Base-by-base conservation (phyloP, 1,140 invertebrate species). In the Papilio machaon region DNA sequence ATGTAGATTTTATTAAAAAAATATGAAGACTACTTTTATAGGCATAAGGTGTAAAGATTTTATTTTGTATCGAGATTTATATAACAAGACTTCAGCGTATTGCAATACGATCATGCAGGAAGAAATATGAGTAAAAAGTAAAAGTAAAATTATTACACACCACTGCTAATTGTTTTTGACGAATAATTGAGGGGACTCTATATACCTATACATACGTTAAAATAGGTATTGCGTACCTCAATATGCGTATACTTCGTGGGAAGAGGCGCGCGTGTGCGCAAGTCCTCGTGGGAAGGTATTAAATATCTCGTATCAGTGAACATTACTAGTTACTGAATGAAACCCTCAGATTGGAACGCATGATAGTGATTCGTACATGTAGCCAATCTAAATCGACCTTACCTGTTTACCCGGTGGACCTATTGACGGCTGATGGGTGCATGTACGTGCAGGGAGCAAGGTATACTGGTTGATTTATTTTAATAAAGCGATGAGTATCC, bases 281-380 rank as follows among this genome's bases (percentile, higher is more conserved):
- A 89, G 84, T 86, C 87, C 87, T 93, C 92, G 91, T 94, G 92
- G 92, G 92, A 94, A 94, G 91, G 92, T 91, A 93, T 92, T 92
- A 92, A 87, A 85, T 90, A 91, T 91, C 89, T 87, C 91, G 86
- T 86, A 86, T 88, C 88, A 91, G 83, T 88, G 88, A 86, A 87
- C 89, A 90, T 85, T 85, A 86, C 82, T 85, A 81, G 82, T 87
- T 82, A 67, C 82, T 89, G 87, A 92, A 93, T 92, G 87, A 88
- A 87, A 88, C 88, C 84, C 80, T 74, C 85, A 87, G 91, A 93
- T 92, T 89, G 82, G 86, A 88, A 81, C 84, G 82, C 83, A 82
- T 80, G 92, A 93, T 93, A 92, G 85, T 88, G 85, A 90, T 89
- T 89, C 84, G 86, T 80, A 80, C 82, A 85, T 82, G 75, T 83